These are phyloP conservation scores for Yasuhikotakia modesta DNA, from an alignment of 2,797 vertebrate species.

Conservation along the genomic window DNA sequence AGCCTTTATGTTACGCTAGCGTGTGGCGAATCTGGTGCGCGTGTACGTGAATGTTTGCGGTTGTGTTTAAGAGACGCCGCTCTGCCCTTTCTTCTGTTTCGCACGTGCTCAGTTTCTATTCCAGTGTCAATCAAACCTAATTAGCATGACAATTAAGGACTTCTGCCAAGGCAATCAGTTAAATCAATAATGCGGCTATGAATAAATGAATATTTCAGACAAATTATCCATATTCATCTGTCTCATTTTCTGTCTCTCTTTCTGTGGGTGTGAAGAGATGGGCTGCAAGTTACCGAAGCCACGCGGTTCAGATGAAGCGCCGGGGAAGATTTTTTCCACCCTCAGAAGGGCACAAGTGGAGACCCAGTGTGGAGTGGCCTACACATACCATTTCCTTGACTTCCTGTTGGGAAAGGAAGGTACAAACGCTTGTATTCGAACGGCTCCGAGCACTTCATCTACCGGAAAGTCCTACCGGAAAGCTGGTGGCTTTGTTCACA, in stretches of 20 bases:
- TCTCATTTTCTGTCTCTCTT: conserved; percentile 26
- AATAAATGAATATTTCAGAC: conserved; percentile 52
- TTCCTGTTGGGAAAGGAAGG: conserved; percentile 89
- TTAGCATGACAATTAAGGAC: conserved; percentile 49
- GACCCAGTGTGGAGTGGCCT: conserved; percentile 89
- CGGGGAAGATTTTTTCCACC: conserved; percentile 95
- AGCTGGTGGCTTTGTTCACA: background rate
- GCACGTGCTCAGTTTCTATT: conserved; percentile 43
- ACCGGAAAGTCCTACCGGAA: too few relatives aligned
- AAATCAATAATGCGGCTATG: conserved; percentile 47
- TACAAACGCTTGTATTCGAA: conserved; percentile 54
- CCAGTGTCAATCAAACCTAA: conserved; percentile 47
- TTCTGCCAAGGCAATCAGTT: conserved; percentile 51
- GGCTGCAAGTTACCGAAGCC: conserved; percentile 92
- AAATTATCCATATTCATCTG: conserved; percentile 47
- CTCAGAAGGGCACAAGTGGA: conserved; percentile 92
- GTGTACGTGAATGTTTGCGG: conserved; percentile 14
- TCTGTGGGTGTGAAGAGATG: conserved; percentile 73
- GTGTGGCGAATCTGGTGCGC: conserved; percentile 24
- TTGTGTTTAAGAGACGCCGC: background rate
- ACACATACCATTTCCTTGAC: conserved; percentile 93
- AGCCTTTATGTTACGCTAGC: conserved; percentile 41
- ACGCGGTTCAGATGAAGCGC: conserved; percentile 82
- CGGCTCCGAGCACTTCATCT: background rate
- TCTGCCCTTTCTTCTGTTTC: conserved; percentile 29